Evolutionary conservation across 1,140 invertebrate genomes (phyloP).

Genomic region (Glossosoma conforme): DNA sequence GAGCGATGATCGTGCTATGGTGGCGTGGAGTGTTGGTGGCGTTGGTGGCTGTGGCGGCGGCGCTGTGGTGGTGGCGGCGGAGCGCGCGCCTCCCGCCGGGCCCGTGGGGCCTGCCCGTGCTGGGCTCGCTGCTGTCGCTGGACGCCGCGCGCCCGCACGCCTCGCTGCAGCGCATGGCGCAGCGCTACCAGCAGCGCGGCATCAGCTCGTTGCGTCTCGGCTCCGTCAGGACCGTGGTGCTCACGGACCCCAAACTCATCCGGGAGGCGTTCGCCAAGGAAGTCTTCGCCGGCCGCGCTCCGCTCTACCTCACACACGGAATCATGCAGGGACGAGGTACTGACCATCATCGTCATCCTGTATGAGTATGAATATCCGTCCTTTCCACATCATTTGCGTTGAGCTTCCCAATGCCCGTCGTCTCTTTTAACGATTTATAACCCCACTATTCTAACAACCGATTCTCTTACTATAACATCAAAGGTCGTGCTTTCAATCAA

Average conservation of each 20-base stretch:
- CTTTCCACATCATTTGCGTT: too few relatives aligned
- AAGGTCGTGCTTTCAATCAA: too few relatives aligned
- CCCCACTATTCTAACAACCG: too few relatives aligned
- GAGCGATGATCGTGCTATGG: too few relatives aligned
- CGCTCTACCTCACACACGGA: slow-evolving; percentile 76
- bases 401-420: too few relatives aligned
- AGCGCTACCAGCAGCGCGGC: slow-evolving; percentile 62
- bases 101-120: slow-evolving; percentile 67
- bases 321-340: slow-evolving; percentile 83
- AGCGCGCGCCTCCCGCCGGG: slow-evolving; percentile 57
- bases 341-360: too few relatives aligned
- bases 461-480: too few relatives aligned
- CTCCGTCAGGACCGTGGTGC: slow-evolving; percentile 63
- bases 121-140: slow-evolving; percentile 74
- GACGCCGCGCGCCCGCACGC: slow-evolving; percentile 61
- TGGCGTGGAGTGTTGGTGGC: not conserved
- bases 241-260: slow-evolving; percentile 67
- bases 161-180: slow-evolving; percentile 59
- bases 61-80: not conserved
- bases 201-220: slow-evolving; percentile 66
- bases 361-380: too few relatives aligned
- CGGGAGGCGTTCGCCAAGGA: slow-evolving; percentile 66
- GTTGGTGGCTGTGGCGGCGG: not conserved
- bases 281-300: slow-evolving; percentile 65
- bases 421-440: too few relatives aligned